Conservation (phyloP, 2,888 invertebrate species). For the Tetropium fuscum region DNA sequence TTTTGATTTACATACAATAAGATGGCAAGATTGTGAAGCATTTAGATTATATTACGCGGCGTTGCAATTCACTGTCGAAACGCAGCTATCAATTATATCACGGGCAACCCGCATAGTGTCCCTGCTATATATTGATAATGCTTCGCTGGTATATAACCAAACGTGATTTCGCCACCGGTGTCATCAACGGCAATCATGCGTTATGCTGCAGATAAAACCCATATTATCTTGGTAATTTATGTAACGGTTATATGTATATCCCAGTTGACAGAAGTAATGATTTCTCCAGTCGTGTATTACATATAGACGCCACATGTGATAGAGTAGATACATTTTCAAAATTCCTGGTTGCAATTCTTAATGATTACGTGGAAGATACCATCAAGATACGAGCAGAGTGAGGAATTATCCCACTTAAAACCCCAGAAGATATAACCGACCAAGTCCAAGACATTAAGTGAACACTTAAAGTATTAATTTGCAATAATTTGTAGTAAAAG, state of each 20-base stretch:
- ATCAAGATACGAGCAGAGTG: too few species aligned
- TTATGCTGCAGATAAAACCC: slow-evolving; percentile 43
- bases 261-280: slow-evolving; percentile 33
- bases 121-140: slow-evolving; percentile 31
- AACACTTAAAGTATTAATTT: too few species aligned
- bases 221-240: slow-evolving; percentile 39
- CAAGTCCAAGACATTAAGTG: too few species aligned
- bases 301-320: too few species aligned
- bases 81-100: slow-evolving; percentile 15
- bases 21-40: slow-evolving; percentile 2
- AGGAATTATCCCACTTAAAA: too few species aligned
- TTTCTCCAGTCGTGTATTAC: not conserved
- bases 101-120: slow-evolving; percentile 10
- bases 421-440: too few species aligned
- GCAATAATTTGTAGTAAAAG: too few species aligned
- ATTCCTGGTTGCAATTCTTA: too few species aligned
- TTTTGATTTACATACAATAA: slow-evolving; percentile 22
- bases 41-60: slow-evolving; percentile 5
- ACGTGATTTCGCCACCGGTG: slow-evolving; percentile 23
- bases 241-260: slow-evolving; percentile 35
- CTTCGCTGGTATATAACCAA: slow-evolving; percentile 33
- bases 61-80: slow-evolving; percentile 12
- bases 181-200: slow-evolving; percentile 19
- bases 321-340: too few species aligned
- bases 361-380: too few species aligned